Evolutionary conservation across 2,113 vertebrate species (phyloP).

Genomic region (Antechinus flavipes): DNA sequence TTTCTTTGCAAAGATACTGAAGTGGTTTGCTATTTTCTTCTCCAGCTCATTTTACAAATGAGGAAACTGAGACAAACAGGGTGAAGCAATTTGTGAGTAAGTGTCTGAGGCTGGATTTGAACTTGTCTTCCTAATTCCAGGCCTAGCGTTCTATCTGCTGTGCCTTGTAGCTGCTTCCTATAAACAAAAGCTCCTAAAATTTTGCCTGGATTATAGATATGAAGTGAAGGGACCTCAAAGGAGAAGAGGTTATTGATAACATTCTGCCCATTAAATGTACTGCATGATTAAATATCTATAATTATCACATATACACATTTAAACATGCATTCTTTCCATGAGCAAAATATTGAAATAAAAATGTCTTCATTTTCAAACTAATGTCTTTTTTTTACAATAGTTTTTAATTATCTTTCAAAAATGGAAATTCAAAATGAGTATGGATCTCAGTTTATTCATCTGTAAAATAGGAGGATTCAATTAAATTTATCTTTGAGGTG

Average conservation of each 20-base stretch:
- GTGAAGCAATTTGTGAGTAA: background rate
- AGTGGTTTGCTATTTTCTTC: background rate
- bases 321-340: background rate
- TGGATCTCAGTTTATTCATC: background rate
- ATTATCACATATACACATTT: background rate
- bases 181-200: background rate
- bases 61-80: background rate
- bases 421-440: background rate
- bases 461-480: background rate
- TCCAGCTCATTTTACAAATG: background rate
- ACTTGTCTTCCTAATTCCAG: background rate
- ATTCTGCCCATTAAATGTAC: background rate
- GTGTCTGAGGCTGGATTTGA: background rate
- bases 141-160: background rate
- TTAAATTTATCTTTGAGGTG: background rate
- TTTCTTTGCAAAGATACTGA: background rate
- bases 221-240: background rate
- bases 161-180: background rate
- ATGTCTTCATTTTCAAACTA: background rate
- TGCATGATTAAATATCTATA: background rate
- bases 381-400: background rate
- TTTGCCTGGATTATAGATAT: background rate
- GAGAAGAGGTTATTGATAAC: background rate
- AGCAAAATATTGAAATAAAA: background rate
- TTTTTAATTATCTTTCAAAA: background rate